Conservation (phyloP, 2,113 vertebrate species). For the mouse (Mus musculus) region DNA sequence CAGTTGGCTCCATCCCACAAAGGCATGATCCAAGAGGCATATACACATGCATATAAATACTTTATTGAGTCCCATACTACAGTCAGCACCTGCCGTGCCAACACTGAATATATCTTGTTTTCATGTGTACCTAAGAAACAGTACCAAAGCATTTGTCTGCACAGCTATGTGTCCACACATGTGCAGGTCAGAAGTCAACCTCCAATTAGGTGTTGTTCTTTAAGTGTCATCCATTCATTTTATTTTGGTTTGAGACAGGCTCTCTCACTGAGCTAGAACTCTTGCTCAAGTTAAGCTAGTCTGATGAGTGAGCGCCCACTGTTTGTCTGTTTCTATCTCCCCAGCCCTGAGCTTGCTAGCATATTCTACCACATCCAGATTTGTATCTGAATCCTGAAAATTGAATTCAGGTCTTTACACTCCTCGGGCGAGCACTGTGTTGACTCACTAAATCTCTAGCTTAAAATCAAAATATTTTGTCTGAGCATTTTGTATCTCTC, state of each 20-base stretch:
- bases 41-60: neutral
- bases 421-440: neutral
- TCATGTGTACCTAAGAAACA: neutral
- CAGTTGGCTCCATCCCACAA: neutral
- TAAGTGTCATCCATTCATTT: neutral
- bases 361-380: neutral
- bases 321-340: neutral
- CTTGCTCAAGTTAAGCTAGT: neutral
- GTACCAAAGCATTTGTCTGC: neutral
- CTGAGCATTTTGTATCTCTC: neutral
- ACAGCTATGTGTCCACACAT: neutral
- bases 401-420: neutral
- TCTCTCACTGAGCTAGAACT: neutral
- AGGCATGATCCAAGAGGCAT: neutral
- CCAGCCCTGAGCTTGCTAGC: neutral
- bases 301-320: neutral
- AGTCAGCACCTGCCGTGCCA: neutral
- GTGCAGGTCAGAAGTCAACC: neutral
- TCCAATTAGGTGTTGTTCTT: neutral
- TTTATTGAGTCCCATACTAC: neutral
- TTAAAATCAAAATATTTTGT: slow-evolving; percentile 23
- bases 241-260: neutral
- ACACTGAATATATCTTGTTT: neutral
- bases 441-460: neutral
- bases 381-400: neutral